These are phyloP conservation scores for Tetragnatha versicolor DNA, from an alignment of 1,140 invertebrate species.

Conservation along the genomic window DNA sequence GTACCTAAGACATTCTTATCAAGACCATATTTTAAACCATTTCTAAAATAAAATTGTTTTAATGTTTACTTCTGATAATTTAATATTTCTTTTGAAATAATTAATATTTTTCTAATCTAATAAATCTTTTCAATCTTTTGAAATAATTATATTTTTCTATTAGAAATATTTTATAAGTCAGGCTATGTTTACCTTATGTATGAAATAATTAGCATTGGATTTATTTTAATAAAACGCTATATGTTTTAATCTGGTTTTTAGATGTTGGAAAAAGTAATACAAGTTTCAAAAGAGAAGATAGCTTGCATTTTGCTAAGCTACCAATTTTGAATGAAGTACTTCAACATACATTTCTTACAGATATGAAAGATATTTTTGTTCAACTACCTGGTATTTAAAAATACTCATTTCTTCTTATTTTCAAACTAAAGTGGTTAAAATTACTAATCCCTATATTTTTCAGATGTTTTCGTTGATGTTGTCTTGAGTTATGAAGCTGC, in stretches of 20 bases:
- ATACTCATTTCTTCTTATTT: not conserved
- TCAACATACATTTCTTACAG: not conserved
- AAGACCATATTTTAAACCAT: too few species aligned
- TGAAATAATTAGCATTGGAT: too few species aligned
- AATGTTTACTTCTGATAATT: too few species aligned
- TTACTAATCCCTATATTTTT: not conserved
- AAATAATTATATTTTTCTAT: too few species aligned
- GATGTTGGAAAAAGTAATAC: not conserved
- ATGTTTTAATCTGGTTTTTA: not conserved
- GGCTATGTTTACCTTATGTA: too few species aligned
- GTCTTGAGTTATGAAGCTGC: slow-evolving; percentile 1
- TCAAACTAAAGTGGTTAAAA: not conserved
- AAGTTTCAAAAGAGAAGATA: not conserved
- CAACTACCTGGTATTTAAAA: not conserved
- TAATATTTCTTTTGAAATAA: too few species aligned
- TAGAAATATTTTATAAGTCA: too few species aligned
- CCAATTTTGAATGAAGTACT: not conserved
- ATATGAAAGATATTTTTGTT: not conserved
- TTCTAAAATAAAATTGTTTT: too few species aligned
- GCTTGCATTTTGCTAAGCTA: too few species aligned
- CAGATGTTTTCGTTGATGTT: not conserved
- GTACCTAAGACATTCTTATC: too few species aligned
- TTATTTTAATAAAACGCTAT: not conserved
- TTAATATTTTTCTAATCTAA: too few species aligned
- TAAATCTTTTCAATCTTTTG: too few species aligned